phyloP scores from a whole-genome alignment of 2,888 invertebrate genomes.

The Perithous albicinctus region DNA sequence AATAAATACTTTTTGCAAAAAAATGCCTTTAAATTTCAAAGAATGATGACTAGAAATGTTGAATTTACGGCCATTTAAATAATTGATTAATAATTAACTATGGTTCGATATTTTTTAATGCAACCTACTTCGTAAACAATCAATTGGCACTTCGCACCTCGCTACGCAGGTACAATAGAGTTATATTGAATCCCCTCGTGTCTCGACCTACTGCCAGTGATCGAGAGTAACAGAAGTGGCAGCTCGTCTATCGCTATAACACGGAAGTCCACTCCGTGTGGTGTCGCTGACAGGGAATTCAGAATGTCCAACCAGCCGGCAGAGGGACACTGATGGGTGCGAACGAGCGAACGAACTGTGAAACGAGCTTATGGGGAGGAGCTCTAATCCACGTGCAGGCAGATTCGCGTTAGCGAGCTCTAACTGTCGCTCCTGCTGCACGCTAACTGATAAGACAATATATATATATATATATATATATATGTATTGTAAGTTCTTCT shows the following conservation, averaged over 20 bases:
- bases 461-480: too few relatives aligned
- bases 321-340: slow-evolving; percentile 40
- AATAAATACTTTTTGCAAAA: too few relatives aligned
- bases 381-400: slow-evolving; percentile 51
- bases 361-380: slow-evolving; percentile 61
- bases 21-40: too few relatives aligned
- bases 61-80: too few relatives aligned
- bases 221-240: slow-evolving; percentile 15
- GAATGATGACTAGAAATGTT: too few relatives aligned
- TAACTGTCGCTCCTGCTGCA: slow-evolving; percentile 25
- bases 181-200: not conserved
- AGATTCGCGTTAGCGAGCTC: slow-evolving; percentile 15
- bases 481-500: too few relatives aligned
- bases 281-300: slow-evolving; percentile 49
- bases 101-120: too few relatives aligned
- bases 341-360: slow-evolving; percentile 57
- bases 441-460: slow-evolving; percentile 45
- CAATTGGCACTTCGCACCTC: not conserved
- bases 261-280: slow-evolving; percentile 47
- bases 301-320: slow-evolving; percentile 31
- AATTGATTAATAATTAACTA: too few relatives aligned
- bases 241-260: slow-evolving; percentile 34
- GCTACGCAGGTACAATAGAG: not conserved
- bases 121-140: not conserved
- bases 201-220: not conserved